A percentile compares a stretch with the other conserved stretches of the same genome.
Evolutionary conservation across 2,797 vertebrate species (phyloP).

Genomic region (Prunella strophiata): DNA sequence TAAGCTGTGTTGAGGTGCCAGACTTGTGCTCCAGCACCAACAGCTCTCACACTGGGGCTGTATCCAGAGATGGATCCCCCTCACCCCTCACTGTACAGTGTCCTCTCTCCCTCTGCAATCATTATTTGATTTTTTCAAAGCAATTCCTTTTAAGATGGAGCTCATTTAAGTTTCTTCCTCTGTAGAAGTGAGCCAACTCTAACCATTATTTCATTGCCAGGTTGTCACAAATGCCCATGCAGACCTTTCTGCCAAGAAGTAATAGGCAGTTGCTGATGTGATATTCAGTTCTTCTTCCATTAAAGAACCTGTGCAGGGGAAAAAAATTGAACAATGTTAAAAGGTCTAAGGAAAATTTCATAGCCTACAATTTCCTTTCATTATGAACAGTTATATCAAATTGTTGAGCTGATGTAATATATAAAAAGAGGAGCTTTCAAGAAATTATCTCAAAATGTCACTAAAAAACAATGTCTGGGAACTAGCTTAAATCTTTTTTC

Average conservation of each 20-base stretch:
- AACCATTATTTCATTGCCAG: slow-evolving; percentile 33
- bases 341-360: slow-evolving; percentile 32
- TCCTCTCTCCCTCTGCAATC: background rate
- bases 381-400: slow-evolving; percentile 51
- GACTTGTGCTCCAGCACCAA: fast-evolving
- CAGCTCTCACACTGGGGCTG: background rate
- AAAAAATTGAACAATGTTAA: slow-evolving; percentile 15
- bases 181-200: background rate
- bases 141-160: slow-evolving; percentile 24
- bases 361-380: slow-evolving; percentile 50
- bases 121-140: background rate
- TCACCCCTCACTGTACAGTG: fast-evolving
- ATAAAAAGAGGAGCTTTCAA: slow-evolving; percentile 13
- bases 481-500: background rate
- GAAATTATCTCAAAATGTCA: slow-evolving; percentile 35
- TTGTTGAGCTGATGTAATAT: slow-evolving; percentile 7
- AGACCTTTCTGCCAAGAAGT: slow-evolving; percentile 35
- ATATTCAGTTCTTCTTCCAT: slow-evolving; percentile 12
- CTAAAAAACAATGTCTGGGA: background rate
- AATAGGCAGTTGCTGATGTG: slow-evolving; percentile 37
- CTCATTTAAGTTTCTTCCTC: background rate
- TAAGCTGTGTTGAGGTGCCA: background rate
- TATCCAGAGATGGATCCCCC: background rate
- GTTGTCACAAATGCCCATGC: slow-evolving; percentile 51
- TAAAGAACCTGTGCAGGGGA: background rate